Percentiles rank a stretch among this genome's conserved stretches.
Conservation (phyloP, 2,888 invertebrate genomes). For the Norana najaformis region DNA sequence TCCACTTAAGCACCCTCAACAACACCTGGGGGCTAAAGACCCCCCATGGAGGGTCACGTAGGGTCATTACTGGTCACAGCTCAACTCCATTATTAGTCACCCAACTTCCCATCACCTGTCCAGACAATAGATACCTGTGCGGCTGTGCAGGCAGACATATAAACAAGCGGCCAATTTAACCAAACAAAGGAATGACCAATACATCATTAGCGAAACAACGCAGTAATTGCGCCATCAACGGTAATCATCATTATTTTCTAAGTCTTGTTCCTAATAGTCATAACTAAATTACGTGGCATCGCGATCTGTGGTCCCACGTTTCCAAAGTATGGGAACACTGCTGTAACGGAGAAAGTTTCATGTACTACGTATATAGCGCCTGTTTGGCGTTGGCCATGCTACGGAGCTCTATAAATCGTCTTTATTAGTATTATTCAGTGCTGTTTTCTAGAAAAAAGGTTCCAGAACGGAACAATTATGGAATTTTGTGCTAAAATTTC, state of each 20-base stretch:
- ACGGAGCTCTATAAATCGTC: too few relatives aligned
- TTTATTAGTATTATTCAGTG: too few relatives aligned
- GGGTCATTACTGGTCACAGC: not conserved
- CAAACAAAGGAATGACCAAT: not conserved
- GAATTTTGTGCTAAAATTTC: too few relatives aligned
- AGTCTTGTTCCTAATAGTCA: not conserved
- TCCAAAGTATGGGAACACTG: too few relatives aligned
- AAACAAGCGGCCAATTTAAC: not conserved
- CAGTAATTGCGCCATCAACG: not conserved
- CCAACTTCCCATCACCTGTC: not conserved
- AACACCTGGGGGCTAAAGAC: conserved; percentile 8
- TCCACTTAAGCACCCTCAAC: not conserved
- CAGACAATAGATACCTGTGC: not conserved
- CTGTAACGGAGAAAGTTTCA: too few relatives aligned
- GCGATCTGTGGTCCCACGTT: too few relatives aligned
- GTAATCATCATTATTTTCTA: not conserved
- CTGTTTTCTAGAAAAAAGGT: too few relatives aligned
- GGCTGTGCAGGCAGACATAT: not conserved
- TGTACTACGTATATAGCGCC: too few relatives aligned
- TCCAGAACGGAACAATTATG: too few relatives aligned
- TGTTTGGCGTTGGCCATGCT: too few relatives aligned
- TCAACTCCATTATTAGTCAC: not conserved
- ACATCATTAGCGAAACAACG: not conserved
- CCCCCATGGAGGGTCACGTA: not conserved
- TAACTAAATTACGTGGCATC: not conserved